Percentiles rank a stretch among this genome's conserved stretches.
Conservation (phyloP, 2,113 vertebrate genomes). For the Saguinus midas region DNA sequence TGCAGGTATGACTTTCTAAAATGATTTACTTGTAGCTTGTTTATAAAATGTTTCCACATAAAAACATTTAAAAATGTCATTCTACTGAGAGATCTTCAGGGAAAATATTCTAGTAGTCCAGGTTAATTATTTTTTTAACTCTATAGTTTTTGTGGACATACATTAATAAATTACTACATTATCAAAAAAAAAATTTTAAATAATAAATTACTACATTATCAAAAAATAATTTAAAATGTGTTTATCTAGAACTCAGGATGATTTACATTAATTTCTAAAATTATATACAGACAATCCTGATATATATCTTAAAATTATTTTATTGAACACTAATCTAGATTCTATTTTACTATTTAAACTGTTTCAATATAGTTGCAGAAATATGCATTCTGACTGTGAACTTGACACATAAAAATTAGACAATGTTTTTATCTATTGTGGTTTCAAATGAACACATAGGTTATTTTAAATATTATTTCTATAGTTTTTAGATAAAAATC, state of each 20-base stretch:
- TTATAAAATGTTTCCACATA: conserved; percentile 36
- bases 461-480: conserved; percentile 19
- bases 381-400: background rate
- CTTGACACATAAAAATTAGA: conserved; percentile 36
- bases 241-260: conserved; percentile 33
- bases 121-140: no score
- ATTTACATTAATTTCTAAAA: conserved; percentile 55
- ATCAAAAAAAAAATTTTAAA: no score
- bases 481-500: conserved; percentile 11
- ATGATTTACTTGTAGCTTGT: background rate
- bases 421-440: conserved; percentile 24
- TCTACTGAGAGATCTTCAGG: no score
- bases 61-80: conserved; percentile 34
- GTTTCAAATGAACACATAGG: background rate
- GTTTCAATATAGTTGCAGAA: conserved; percentile 45
- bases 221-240: conserved; percentile 40
- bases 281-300: background rate
- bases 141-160: no score
- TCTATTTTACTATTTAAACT: conserved; percentile 51
- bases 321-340: background rate
- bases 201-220: no score
- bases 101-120: no score
- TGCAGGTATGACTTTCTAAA: conserved; percentile 83
- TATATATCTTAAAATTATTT: conserved; percentile 49
- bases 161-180: no score